A percentile compares a stretch with the other conserved stretches of the same genome.
Evolutionary conservation across 2,888 invertebrate species (phyloP).

Genomic region (Tanytarsus gracilentus): DNA sequence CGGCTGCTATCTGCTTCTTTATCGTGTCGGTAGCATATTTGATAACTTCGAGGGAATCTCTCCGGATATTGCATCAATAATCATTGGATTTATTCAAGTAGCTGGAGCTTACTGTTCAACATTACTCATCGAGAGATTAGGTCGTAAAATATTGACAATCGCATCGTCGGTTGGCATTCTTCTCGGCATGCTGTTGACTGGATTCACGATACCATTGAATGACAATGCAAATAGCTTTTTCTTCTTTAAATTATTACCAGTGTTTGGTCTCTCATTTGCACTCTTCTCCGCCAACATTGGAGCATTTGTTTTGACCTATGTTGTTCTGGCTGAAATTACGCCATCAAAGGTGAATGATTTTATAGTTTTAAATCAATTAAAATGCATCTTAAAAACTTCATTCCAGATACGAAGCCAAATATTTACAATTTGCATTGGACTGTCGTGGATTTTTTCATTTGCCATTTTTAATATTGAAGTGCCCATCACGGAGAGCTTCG

Average conservation of each 20-base stretch:
- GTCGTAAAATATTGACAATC: background rate
- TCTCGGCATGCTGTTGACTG: no score
- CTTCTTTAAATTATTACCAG: no score
- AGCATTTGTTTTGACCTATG: background rate
- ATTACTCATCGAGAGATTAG: background rate
- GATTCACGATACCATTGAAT: no score
- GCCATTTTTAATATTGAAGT: background rate
- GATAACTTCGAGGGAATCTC: background rate
- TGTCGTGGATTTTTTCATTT: background rate
- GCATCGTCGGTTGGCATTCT: no score
- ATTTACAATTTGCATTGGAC: background rate
- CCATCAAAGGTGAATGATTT: background rate
- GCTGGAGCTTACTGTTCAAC: background rate
- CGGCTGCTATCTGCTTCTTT: background rate
- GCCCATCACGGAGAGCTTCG: background rate
- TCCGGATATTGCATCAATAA: background rate
- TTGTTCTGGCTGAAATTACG: background rate
- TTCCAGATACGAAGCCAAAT: background rate
- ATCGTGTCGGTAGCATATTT: background rate
- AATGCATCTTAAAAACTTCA: background rate
- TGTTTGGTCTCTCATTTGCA: background rate
- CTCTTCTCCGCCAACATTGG: background rate
- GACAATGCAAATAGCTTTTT: no score
- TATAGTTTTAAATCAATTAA: background rate
- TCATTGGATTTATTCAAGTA: background rate